Evolutionary conservation across 2,797 vertebrate genomes (phyloP), one percentile per base, ranked within the genome.

Genomic region (Pampus argenteus): DNA sequence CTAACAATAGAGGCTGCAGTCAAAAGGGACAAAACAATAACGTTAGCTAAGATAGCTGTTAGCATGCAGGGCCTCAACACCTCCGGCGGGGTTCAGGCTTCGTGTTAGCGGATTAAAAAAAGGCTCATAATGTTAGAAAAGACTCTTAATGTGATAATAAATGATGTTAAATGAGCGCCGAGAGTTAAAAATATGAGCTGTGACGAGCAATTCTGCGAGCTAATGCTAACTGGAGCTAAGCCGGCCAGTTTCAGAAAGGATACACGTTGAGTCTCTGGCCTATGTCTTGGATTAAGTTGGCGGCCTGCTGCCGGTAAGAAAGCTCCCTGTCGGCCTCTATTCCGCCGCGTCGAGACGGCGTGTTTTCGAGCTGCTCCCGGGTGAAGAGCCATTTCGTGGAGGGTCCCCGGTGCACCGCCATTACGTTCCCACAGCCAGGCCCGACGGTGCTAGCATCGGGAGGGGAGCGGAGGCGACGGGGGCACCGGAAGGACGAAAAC

Each of bases 241-340:
- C 50, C 31, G 18, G 3, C 6, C 23, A 9, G 59, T 22, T 45
- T 81, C 48, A 56, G 65, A 76, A 92, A 95, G 97, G 97, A 98
- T 99, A 99, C 98, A 99, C 98, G 91, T 97, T 98, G 90, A 99
- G 96, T 82, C 97, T 95, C 94, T 99, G 98, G 81, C 97, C 98
- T 93, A 99, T 98, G 1, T 99, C 98, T 81, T 99, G 98, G 89
- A 99, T 96, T 10, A 98, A 91, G 92, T 99, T 99, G 81, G 98
- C 98, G 80, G 98, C 97, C 88, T 99, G 98, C 86, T 99, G 98
- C 66, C 97, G 95, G 92, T 96, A 98, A 0, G 97, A 98, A 11
- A 99, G 95, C 91, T 99, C 97, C 88, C 96, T 94, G 90, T 99
- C 98, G 28, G 96, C 94, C 90, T 99, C 98, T 60, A 99, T 94